phyloP scores from a whole-genome alignment of 2,113 vertebrate genomes.

The Paratilapia polleni region DNA sequence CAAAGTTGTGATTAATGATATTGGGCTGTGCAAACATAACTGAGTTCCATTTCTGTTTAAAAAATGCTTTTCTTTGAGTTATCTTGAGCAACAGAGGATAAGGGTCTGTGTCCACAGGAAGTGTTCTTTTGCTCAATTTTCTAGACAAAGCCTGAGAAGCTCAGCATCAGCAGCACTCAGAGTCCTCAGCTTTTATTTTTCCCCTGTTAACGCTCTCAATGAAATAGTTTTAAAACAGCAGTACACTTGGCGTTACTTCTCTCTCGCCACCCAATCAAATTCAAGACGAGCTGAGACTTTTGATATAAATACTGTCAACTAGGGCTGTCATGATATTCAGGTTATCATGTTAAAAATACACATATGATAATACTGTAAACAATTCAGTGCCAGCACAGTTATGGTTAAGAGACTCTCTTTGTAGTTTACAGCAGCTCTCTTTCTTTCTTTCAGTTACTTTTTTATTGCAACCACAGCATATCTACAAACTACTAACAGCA shows the following conservation, averaged over 20 bases:
- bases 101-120: background rate
- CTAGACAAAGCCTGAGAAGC: background rate
- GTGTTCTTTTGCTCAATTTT: background rate
- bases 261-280: background rate
- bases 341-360: background rate
- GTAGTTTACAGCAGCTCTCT: background rate
- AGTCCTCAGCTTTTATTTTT: background rate
- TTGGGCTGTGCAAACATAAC: too few relatives aligned
- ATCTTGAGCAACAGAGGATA: background rate
- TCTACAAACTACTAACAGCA: background rate
- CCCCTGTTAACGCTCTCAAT: background rate
- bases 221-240: fast-evolving
- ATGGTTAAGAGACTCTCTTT: background rate
- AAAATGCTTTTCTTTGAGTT: background rate
- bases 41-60: background rate
- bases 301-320: background rate
- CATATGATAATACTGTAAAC: background rate
- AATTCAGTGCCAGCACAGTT: background rate
- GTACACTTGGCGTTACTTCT: background rate
- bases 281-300: background rate
- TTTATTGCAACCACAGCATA: background rate
- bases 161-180: background rate
- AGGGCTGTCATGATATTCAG: background rate
- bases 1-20: background rate
- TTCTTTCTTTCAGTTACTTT: too few relatives aligned